Conservation (phyloP, 2,113 vertebrate species). For the Hiodon tergisus region DNA sequence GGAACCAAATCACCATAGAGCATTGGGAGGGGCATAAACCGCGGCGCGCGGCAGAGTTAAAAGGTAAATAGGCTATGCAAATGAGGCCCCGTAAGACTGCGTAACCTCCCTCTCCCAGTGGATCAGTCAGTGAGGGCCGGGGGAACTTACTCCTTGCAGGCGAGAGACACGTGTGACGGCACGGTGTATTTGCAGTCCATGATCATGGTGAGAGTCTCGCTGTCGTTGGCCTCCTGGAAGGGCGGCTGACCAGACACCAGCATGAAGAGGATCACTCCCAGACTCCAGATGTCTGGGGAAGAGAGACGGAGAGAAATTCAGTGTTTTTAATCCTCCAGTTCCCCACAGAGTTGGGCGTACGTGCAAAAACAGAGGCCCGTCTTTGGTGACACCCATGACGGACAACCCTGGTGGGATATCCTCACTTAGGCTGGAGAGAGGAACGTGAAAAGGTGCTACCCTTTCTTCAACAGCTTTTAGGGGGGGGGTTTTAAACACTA, state of each 20-base stretch:
- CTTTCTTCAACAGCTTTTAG: too few species aligned
- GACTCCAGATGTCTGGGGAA: constrained; percentile 42
- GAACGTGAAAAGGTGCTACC: too few species aligned
- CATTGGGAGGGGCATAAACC: neutral
- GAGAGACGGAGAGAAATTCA: neutral
- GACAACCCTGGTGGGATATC: neutral
- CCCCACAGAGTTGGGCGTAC: neutral
- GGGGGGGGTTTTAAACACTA: too few species aligned
- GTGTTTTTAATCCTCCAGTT: neutral
- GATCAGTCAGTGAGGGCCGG: too few species aligned
- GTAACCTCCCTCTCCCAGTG: too few species aligned
- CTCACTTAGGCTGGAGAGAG: neutral
- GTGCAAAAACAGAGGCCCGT: neutral
- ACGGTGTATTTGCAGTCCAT: constrained; percentile 99
- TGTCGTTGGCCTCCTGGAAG: constrained; percentile 93
- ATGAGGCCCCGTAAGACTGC: neutral
- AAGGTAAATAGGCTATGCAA: constrained; percentile 15
- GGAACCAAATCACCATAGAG: neutral
- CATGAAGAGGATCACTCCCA: constrained; percentile 47
- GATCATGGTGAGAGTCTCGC: constrained; percentile 97
- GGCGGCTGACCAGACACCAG: constrained; percentile 43
- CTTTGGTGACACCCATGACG: neutral
- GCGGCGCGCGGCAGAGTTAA: neutral
- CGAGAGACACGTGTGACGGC: constrained; percentile 80
- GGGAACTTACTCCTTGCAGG: constrained; percentile 90